These are phyloP conservation scores for Acronicta aceris DNA, from an alignment of 2,888 invertebrate species.

Conservation along the genomic window DNA sequence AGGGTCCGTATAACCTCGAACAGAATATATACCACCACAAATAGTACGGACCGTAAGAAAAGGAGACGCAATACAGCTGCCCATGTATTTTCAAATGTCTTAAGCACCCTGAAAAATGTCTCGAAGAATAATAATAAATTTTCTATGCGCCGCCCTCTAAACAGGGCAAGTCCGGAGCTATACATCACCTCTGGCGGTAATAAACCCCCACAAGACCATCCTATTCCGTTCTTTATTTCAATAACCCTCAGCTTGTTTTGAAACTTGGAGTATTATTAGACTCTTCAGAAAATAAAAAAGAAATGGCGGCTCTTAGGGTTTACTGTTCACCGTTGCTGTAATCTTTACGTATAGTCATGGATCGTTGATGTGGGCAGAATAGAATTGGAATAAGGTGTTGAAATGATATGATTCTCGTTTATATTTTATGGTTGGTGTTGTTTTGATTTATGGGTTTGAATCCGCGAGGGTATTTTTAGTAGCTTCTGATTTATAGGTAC, in stretches of 20 bases:
- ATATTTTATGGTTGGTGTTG: slow-evolving; percentile 24
- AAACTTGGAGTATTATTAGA: slow-evolving; percentile 76
- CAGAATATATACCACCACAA: slow-evolving; percentile 52
- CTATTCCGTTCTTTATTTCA: slow-evolving; percentile 76
- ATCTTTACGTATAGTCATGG: slow-evolving; percentile 33
- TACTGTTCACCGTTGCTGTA: slow-evolving; percentile 48
- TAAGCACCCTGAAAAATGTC: slow-evolving; percentile 45
- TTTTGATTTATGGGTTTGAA: slow-evolving; percentile 41
- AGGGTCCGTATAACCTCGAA: slow-evolving; percentile 51
- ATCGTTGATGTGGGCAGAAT: slow-evolving; percentile 33
- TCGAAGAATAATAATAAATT: slow-evolving; percentile 52
- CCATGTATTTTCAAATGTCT: slow-evolving; percentile 58
- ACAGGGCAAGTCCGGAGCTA: slow-evolving; percentile 66
- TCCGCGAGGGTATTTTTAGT: slow-evolving; percentile 12
- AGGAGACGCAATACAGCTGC: slow-evolving; percentile 41
- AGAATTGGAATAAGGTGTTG: slow-evolving; percentile 36
- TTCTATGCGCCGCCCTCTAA: slow-evolving; percentile 60
- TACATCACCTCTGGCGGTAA: slow-evolving; percentile 73
- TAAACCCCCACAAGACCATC: slow-evolving; percentile 70
- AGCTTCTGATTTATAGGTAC: slow-evolving; percentile 17
- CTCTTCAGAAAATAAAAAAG: slow-evolving; percentile 68
- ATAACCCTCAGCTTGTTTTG: slow-evolving; percentile 72
- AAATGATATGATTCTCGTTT: slow-evolving; percentile 43
- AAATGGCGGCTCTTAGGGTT: slow-evolving; percentile 46
- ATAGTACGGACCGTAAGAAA: slow-evolving; percentile 44